Percentiles rank a stretch among this genome's conserved stretches.
Conservation (phyloP, 1,140 invertebrate genomes). For the Sitophilus oryzae region DNA sequence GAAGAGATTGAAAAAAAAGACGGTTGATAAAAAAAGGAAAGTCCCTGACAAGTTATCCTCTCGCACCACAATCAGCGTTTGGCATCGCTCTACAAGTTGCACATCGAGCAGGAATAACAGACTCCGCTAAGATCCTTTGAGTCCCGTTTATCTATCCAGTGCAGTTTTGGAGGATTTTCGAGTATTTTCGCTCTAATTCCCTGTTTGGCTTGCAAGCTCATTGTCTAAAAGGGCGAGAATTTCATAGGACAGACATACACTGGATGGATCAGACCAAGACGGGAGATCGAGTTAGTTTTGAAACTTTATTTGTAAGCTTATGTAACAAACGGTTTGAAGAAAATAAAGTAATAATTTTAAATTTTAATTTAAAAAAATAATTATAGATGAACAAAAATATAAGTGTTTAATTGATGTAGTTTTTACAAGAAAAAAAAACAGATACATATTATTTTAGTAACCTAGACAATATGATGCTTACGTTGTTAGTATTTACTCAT, state of each 20-base stretch:
- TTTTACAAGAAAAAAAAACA: too few species aligned
- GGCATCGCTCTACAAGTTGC: constrained; percentile 4
- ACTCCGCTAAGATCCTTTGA: constrained; percentile 6
- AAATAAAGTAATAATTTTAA: too few species aligned
- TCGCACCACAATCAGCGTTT: neutral
- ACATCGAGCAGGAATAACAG: constrained; percentile 3
- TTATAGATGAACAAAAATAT: neutral
- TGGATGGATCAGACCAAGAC: neutral
- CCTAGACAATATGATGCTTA: too few species aligned
- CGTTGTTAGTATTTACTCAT: too few species aligned
- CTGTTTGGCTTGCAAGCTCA: neutral
- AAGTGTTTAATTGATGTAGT: too few species aligned
- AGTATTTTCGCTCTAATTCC: neutral
- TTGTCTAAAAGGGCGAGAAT: neutral
- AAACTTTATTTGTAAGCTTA: neutral
- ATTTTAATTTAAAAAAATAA: neutral
- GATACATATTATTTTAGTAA: too few species aligned
- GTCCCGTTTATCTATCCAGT: neutral
- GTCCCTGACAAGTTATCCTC: too few species aligned
- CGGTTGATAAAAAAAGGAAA: neutral
- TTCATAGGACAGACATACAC: neutral
- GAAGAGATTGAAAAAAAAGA: neutral
- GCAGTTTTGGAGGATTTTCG: constrained; percentile 7
- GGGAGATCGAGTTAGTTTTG: neutral
- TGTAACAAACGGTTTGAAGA: neutral